These are phyloP conservation scores for Boloria euphrosyne DNA, from an alignment of 2,888 invertebrate genomes.

Conservation along the genomic window DNA sequence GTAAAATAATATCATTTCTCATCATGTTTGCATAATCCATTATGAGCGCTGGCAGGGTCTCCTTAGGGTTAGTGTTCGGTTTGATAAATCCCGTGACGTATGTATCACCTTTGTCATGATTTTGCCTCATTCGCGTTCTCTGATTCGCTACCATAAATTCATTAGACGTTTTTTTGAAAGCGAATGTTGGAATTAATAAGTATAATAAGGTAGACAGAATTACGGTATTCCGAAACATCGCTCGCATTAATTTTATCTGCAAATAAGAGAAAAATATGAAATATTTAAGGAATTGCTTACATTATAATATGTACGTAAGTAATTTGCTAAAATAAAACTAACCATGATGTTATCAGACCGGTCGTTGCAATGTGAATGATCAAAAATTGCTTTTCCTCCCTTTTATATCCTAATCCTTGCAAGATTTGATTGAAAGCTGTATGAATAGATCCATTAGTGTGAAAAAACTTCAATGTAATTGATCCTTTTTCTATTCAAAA, in stretches of 20 bases:
- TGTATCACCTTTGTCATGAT: slow-evolving; percentile 56
- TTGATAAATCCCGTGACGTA: slow-evolving; percentile 53
- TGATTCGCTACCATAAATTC: slow-evolving; percentile 62
- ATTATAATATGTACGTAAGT: not conserved
- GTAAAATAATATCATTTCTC: slow-evolving; percentile 65
- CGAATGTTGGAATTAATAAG: slow-evolving; percentile 56
- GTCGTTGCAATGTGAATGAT: slow-evolving; percentile 40
- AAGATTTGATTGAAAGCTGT: slow-evolving; percentile 59
- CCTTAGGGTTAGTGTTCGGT: slow-evolving; percentile 54
- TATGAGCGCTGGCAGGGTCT: slow-evolving; percentile 64
- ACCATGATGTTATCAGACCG: slow-evolving; percentile 56
- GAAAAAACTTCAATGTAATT: slow-evolving; percentile 38
- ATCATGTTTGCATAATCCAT: slow-evolving; percentile 74
- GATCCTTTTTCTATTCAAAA: slow-evolving; percentile 33
- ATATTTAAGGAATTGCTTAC: not conserved
- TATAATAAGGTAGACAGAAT: slow-evolving; percentile 57
- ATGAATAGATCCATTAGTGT: slow-evolving; percentile 67
- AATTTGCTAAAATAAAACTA: slow-evolving; percentile 41
- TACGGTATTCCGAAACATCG: slow-evolving; percentile 51
- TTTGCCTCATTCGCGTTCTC: slow-evolving; percentile 60
- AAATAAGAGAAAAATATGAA: slow-evolving; percentile 49
- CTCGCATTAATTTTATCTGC: slow-evolving; percentile 54
- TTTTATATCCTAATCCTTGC: slow-evolving; percentile 54
- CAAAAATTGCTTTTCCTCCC: slow-evolving; percentile 38
- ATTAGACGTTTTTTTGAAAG: slow-evolving; percentile 54